Evolutionary conservation across 2,797 vertebrate genomes (phyloP).

Genomic region (Enteromius afrohamiltoni): DNA sequence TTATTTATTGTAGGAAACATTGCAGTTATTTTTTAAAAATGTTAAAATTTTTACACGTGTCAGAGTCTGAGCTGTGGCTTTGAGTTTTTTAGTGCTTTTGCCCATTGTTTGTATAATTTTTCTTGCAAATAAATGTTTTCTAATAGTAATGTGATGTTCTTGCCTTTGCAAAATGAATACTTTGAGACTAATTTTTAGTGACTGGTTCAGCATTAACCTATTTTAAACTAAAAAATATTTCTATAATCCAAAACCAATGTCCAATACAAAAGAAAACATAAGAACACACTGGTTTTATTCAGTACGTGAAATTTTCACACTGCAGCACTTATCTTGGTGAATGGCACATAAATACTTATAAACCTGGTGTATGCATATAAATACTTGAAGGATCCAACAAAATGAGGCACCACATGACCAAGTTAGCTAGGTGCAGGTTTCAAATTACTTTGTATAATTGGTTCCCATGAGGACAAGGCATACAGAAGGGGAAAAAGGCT

Average conservation of each 20-base stretch:
- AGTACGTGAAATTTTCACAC: background rate
- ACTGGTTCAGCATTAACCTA: background rate
- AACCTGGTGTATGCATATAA: background rate
- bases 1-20: conserved; percentile 4
- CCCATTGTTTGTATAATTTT: background rate
- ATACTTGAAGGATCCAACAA: background rate
- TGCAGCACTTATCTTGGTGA: background rate
- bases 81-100: background rate
- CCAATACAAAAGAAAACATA: background rate
- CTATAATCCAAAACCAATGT: background rate
- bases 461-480: conserved; percentile 9
- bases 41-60: conserved; percentile 6
- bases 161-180: background rate
- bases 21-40: conserved; percentile 30
- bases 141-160: background rate
- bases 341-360: background rate
- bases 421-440: background rate
- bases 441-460: conserved; percentile 18
- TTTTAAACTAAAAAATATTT: background rate
- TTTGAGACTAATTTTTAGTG: background rate
- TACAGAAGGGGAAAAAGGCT: background rate
- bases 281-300: background rate
- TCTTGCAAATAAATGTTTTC: conserved; percentile 39
- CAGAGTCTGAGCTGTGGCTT: background rate
- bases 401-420: conserved; percentile 2